These are phyloP conservation scores for Crotalus horridus DNA, from an alignment of 2,113 vertebrate species.

Conservation along the genomic window DNA sequence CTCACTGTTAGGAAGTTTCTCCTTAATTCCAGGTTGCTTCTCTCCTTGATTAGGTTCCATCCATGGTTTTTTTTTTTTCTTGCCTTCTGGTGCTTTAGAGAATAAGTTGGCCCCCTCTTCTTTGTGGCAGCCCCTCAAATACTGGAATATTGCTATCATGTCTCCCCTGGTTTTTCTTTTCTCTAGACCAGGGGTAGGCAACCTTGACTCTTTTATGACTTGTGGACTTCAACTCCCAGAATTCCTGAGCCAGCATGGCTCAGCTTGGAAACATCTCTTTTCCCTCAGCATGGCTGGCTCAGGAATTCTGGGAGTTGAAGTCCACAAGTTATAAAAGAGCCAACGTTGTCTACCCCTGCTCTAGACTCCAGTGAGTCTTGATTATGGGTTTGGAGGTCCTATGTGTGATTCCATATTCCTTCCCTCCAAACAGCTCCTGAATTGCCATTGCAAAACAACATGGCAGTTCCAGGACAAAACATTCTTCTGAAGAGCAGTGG, in stretches of 20 bases:
- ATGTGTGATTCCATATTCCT: neutral
- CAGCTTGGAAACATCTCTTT: no score
- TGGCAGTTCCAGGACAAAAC: neutral
- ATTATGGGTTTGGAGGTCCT: no score
- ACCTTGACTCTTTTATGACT: no score
- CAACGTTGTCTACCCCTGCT: neutral
- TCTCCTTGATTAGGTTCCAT: neutral
- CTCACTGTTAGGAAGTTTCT: neutral
- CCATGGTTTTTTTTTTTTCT: neutral
- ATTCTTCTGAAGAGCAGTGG: neutral
- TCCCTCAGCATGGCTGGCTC: no score
- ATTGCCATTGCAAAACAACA: neutral
- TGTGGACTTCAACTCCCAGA: no score
- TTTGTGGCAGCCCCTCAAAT: neutral
- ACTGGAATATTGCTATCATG: neutral
- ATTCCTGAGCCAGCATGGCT: no score
- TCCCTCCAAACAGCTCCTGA: no score
- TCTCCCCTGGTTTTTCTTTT: neutral
- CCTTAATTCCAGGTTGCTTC: neutral
- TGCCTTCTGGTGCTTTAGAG: neutral
- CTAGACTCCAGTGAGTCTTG: neutral
- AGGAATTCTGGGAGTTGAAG: no score
- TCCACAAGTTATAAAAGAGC: no score
- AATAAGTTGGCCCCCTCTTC: no score
- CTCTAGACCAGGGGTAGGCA: neutral